These are phyloP conservation scores for Squalus acanthias DNA, from an alignment of 2,797 vertebrate species.

Conservation along the genomic window DNA sequence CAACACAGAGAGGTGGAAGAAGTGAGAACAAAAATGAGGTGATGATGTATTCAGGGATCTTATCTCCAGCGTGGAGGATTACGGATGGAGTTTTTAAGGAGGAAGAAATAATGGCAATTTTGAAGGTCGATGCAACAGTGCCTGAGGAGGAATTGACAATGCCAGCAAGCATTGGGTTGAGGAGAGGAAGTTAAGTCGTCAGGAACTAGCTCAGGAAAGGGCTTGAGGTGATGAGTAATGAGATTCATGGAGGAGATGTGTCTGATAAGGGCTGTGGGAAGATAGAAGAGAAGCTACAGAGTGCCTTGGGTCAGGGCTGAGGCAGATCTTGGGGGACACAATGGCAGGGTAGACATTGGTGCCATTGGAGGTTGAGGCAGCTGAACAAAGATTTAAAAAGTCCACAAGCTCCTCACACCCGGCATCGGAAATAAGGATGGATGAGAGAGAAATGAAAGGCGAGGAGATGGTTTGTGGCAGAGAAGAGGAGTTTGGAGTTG, in stretches of 20 bases:
- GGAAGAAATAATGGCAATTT: neutral
- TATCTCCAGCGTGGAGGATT: neutral
- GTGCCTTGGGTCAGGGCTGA: neutral
- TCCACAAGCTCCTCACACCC: too few species aligned
- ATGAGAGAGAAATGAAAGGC: too few species aligned
- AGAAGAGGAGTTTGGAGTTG: too few species aligned
- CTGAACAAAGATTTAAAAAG: too few species aligned
- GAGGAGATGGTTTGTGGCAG: too few species aligned
- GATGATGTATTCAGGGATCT: neutral
- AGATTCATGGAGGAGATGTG: neutral
- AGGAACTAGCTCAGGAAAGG: neutral
- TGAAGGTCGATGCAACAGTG: neutral
- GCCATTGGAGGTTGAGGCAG: too few species aligned
- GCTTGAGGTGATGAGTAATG: neutral
- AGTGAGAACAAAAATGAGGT: neutral
- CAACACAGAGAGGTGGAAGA: neutral
- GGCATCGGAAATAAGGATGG: too few species aligned
- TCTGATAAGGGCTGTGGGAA: neutral
- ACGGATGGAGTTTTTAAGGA: neutral
- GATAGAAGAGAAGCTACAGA: neutral
- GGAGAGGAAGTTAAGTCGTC: neutral
- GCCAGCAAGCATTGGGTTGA: neutral
- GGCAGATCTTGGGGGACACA: neutral
- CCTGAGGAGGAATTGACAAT: neutral
- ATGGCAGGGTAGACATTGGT: neutral